Evolutionary conservation across 2,113 vertebrate species (phyloP), one percentile per base, ranked within the genome.

Genomic region (Narcine bancroftii): DNA sequence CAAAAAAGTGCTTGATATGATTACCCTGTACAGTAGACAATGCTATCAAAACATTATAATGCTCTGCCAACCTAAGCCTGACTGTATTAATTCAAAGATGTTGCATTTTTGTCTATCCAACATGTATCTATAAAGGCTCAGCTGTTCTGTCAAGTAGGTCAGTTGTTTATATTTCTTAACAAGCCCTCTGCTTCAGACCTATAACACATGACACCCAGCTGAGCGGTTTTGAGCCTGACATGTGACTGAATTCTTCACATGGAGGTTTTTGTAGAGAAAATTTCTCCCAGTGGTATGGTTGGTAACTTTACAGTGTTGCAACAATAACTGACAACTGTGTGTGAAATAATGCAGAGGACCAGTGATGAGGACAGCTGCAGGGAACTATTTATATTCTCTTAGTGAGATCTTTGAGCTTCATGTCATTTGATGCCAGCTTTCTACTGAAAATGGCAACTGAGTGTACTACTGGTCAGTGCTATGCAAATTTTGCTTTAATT

Each of bases 401-500:
- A 36, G 11, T 75, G n/a, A 39, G 72, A 75, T 39, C n/a, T 75
- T 75, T 75, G 36, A 75, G 36, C n/a, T 75, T 39, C n/a, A 75
- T 39, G n/a, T 39, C 11, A 75, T 17, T 39, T 39, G n/a, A 39
- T 75, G 72, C 72, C n/a, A 39, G 69, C 3, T 72, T 72, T 75
- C 72, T 75, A n/a, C 72, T 75, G 72, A 75, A 39, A 75, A 87
- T 87, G 53, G 60, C 81, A 63, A 17, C 33, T n/a, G 13, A n/a
- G 13, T 26, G 33, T 11, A 21, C 33, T 11, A 21, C 33, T 85
- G 33, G 11, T 33, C 81, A 60, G 15, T 50, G 81, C 81, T 56
- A 50, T 85, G 79, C 47, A 85, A 85, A 36, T 85, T 26, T 85
- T 85, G 79, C 79, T 85, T 36, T 60, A n/a, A 60, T 60, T n/a